Conservation (phyloP, 2,888 invertebrate species). For the Thecocarcelia acutangulata region DNA sequence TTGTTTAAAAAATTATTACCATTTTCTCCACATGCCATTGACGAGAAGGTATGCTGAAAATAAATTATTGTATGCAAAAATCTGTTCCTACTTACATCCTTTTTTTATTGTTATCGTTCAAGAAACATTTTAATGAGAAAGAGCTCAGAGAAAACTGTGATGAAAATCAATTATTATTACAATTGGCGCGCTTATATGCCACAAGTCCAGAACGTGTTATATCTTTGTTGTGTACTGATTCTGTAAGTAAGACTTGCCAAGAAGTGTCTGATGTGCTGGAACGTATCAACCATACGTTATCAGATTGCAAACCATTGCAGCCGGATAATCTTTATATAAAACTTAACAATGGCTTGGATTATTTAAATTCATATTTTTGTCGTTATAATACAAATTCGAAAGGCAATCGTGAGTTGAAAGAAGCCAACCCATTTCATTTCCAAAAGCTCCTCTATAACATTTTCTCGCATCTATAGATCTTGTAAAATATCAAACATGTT, state of each 20-base stretch:
- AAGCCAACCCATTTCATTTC: background rate
- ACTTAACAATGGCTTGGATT: conserved; percentile 81
- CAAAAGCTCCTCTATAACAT: background rate
- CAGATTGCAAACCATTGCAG: conserved; percentile 79
- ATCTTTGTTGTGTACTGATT: conserved; percentile 80
- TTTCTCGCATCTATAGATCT: conserved; percentile 73
- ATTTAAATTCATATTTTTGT: conserved; percentile 81
- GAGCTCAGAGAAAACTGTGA: conserved; percentile 74
- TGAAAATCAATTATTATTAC: conserved; percentile 82
- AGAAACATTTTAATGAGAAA: conserved; percentile 8
- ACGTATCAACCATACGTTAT: conserved; percentile 79
- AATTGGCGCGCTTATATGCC: conserved; percentile 82
- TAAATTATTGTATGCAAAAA: background rate
- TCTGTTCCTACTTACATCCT: background rate
- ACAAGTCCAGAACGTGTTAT: conserved; percentile 83
- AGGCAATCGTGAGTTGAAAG: conserved; percentile 57
- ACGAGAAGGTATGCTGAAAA: conserved; percentile 27
- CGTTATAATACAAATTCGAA: conserved; percentile 66
- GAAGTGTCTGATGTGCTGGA: conserved; percentile 76
- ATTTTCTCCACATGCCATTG: background rate
- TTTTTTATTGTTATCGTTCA: background rate
- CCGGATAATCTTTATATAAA: conserved; percentile 82
- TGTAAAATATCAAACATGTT: conserved; percentile 78
- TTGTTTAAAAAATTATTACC: conserved; percentile 9
- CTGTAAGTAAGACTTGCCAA: conserved; percentile 76